A percentile compares a stretch with the other conserved stretches of the same genome.
phyloP scores from a whole-genome alignment of 2,113 vertebrate species.

The Isurus oxyrinchus region DNA sequence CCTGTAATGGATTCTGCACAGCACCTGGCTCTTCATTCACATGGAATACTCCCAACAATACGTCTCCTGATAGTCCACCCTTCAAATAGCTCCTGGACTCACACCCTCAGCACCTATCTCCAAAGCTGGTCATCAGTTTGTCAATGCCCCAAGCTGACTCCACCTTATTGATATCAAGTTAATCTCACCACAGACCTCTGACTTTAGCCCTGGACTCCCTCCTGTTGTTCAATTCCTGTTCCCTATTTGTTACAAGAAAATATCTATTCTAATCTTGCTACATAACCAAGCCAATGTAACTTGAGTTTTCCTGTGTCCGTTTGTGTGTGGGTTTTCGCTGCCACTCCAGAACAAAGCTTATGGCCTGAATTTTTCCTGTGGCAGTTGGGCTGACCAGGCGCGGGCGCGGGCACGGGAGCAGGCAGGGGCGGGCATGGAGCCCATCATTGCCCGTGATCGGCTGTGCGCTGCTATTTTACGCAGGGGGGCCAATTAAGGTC shows the following conservation, averaged over 20 bases:
- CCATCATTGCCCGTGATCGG: no score
- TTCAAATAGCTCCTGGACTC: not conserved
- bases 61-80: not conserved
- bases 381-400: no score
- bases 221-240: not conserved
- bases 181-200: not conserved
- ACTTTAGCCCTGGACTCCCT: not conserved
- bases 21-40: not conserved
- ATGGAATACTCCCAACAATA: not conserved
- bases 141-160: not conserved
- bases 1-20: not conserved
- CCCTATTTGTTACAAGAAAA: not conserved
- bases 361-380: no score
- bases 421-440: no score
- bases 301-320: no score
- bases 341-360: no score
- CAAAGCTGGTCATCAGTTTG: not conserved
- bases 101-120: not conserved
- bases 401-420: no score
- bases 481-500: no score
- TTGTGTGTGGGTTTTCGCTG: no score
- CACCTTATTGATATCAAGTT: not conserved
- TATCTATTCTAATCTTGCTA: not conserved
- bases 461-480: no score
- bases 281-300: no score